These are phyloP conservation scores for Percopsis omiscomaycus DNA, from an alignment of 2,797 vertebrate species.

Conservation along the genomic window DNA sequence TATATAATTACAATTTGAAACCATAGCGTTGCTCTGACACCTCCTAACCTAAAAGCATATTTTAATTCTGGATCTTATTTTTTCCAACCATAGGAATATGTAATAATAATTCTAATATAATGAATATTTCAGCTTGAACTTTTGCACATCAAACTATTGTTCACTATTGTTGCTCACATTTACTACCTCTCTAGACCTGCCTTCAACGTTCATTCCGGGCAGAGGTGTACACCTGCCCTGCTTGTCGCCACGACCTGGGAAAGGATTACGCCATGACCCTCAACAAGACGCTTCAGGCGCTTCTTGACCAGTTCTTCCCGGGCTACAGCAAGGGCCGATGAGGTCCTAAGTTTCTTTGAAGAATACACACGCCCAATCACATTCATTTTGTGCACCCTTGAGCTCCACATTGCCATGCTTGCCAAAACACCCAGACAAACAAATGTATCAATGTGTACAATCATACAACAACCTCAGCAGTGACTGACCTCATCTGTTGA, in stretches of 20 bases:
- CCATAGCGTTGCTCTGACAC: too few species aligned
- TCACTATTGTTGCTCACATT: neutral
- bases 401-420: conserved; percentile 18
- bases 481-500: conserved; percentile 77
- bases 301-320: conserved; percentile 98
- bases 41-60: too few species aligned
- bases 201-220: conserved; percentile 97
- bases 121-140: too few species aligned
- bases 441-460: conserved; percentile 60
- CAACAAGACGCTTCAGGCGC: conserved; percentile 91
- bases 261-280: conserved; percentile 92
- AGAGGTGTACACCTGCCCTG: conserved; percentile 94
- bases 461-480: conserved; percentile 73
- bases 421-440: conserved; percentile 39
- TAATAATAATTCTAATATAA: too few species aligned
- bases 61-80: too few species aligned
- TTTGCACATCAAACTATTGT: too few species aligned
- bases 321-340: conserved; percentile 99
- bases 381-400: conserved; percentile 61
- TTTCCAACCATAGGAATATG: too few species aligned
- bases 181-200: conserved; percentile 81
- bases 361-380: conserved; percentile 42
- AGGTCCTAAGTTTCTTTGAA: conserved; percentile 56
- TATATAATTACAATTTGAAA: too few species aligned
- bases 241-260: conserved; percentile 94